Conservation (phyloP, 2,797 vertebrate species). For the Pantherophis vulpinus region DNA sequence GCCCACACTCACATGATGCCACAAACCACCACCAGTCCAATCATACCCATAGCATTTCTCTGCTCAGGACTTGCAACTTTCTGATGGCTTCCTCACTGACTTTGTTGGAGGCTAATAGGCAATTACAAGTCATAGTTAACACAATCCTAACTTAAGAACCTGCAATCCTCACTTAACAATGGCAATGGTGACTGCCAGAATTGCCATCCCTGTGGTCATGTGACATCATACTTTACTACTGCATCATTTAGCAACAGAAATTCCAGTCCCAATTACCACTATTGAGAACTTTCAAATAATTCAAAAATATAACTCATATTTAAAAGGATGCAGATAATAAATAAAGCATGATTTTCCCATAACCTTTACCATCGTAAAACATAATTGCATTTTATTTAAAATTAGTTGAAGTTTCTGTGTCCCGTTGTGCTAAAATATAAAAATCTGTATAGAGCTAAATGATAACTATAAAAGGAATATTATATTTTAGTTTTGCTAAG, state of each 20-base stretch:
- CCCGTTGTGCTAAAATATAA: neutral
- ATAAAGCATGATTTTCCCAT: neutral
- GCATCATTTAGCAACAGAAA: neutral
- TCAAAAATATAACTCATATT: neutral
- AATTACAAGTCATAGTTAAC: neutral
- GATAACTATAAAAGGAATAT: neutral
- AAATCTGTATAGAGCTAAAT: neutral
- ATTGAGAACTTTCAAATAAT: neutral
- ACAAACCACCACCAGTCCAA: neutral
- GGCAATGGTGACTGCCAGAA: neutral
- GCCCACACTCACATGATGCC: neutral
- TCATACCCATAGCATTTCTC: neutral
- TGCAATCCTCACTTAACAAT: neutral
- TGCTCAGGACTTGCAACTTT: neutral
- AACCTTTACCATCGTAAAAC: neutral
- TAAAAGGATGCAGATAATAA: neutral
- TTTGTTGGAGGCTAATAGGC: neutral
- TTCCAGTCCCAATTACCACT: neutral
- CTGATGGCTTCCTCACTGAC: neutral
- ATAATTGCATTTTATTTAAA: neutral
- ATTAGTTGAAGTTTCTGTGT: neutral
- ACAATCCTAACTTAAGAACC: neutral
- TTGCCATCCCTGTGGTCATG: neutral
- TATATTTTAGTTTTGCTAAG: neutral
- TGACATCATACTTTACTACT: neutral